Conservation (phyloP, 2,797 vertebrate species). For the Scarus forsteni region DNA sequence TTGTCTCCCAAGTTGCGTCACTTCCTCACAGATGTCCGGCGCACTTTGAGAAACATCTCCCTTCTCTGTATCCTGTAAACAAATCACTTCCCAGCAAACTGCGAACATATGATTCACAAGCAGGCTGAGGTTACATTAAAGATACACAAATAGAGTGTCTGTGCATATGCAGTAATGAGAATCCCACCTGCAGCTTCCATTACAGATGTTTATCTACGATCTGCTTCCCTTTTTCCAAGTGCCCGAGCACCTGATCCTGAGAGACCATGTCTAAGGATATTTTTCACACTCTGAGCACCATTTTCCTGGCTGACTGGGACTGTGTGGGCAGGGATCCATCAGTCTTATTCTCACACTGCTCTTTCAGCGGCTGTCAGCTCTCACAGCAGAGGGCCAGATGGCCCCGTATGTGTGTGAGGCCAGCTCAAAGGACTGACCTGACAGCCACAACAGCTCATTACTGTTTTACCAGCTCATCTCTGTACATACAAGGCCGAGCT, state of each 20-base stretch:
- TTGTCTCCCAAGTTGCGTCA: constrained; percentile 45
- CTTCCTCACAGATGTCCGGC: constrained; percentile 53
- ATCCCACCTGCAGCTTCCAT: constrained; percentile 65
- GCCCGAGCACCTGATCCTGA: constrained; percentile 62
- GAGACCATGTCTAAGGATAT: constrained; percentile 48
- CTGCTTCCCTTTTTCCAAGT: constrained; percentile 75
- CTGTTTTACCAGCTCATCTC: constrained; percentile 48
- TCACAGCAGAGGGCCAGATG: constrained; percentile 57
- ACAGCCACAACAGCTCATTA: constrained; percentile 51
- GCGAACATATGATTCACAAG: constrained; percentile 35
- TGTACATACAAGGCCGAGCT: constrained; percentile 45
- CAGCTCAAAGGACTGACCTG: constrained; percentile 28
- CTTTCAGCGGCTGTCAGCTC: constrained; percentile 56
- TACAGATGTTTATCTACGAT: constrained; percentile 73
- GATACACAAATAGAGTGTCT: constrained; percentile 32
- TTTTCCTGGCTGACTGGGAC: constrained; percentile 59
- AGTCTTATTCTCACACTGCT: constrained; percentile 62
- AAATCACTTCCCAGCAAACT: constrained; percentile 59
- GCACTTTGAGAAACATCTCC: constrained; percentile 57
- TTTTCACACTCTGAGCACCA: constrained; percentile 62
- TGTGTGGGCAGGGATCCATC: constrained; percentile 61
- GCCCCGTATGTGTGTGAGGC: constrained; percentile 25
- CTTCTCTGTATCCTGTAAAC: constrained; percentile 75
- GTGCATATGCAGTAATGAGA: constrained; percentile 50
- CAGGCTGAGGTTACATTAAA: constrained; percentile 25